These are phyloP conservation scores for Grammomys surdaster DNA, from an alignment of 2,113 vertebrate species.

Conservation along the genomic window DNA sequence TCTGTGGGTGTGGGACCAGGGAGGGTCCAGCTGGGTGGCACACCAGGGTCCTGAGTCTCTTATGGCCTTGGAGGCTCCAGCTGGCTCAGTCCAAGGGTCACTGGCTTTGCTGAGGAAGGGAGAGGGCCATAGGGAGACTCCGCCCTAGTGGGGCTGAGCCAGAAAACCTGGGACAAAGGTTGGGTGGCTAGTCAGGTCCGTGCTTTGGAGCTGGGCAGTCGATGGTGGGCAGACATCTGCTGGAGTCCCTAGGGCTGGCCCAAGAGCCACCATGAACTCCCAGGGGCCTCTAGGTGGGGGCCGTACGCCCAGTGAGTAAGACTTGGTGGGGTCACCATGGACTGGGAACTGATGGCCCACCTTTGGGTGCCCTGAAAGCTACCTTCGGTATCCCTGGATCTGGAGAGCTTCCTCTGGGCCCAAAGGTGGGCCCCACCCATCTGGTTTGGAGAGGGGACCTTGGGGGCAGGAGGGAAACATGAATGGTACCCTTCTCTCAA, in stretches of 20 bases:
- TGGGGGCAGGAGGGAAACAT: not conserved
- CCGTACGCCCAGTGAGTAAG: constrained; percentile 56
- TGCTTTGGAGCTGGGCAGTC: constrained; percentile 50
- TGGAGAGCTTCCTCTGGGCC: not conserved
- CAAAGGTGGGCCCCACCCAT: not conserved
- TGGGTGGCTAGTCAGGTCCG: constrained; percentile 8
- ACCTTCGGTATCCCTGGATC: not conserved
- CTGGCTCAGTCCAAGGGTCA: constrained; percentile 77
- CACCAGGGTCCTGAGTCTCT: constrained; percentile 19
- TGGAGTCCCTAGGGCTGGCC: not conserved
- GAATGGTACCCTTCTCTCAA: not conserved
- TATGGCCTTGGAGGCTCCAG: not conserved
- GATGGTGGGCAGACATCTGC: constrained; percentile 28
- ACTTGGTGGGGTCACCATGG: not conserved
- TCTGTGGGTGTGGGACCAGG: not conserved
- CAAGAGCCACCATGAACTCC: constrained; percentile 68
- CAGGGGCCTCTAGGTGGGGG: constrained; percentile 55
- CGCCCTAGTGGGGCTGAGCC: constrained; percentile 59
- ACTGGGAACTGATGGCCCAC: not conserved
- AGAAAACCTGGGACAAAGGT: constrained; percentile 77
- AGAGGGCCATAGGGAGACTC: constrained; percentile 65
- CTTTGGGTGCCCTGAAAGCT: not conserved
- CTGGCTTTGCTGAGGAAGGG: constrained; percentile 71
- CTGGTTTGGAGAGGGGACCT: not conserved
- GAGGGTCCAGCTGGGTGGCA: not conserved